These are phyloP conservation scores for Petrolisthes cinctipes DNA, from an alignment of 2,888 invertebrate species.

Conservation along the genomic window DNA sequence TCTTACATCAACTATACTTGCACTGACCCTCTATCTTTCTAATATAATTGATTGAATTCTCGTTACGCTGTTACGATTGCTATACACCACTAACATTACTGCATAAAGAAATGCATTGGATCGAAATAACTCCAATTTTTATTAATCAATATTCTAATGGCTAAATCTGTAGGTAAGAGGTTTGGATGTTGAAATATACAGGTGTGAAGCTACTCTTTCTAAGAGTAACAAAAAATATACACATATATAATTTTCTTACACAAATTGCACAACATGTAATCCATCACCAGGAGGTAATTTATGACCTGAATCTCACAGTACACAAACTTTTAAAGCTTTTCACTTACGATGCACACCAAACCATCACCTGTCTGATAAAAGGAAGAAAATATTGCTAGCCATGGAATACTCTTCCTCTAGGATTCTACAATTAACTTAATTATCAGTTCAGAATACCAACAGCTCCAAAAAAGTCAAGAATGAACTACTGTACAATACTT, in stretches of 20 bases:
- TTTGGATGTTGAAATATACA: background rate
- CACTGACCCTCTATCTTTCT: too few species aligned
- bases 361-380: background rate
- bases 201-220: background rate
- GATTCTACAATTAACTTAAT: too few species aligned
- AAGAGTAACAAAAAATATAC: background rate
- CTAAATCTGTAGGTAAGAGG: background rate
- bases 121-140: too few species aligned
- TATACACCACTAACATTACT: too few species aligned
- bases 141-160: background rate
- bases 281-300: background rate
- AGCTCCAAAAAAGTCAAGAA: too few species aligned
- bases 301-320: background rate
- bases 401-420: constrained; percentile 6
- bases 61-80: too few species aligned
- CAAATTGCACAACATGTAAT: background rate
- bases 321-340: background rate
- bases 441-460: too few species aligned
- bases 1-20: too few species aligned
- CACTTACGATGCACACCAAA: background rate
- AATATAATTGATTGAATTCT: too few species aligned
- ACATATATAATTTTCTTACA: constrained; percentile 1
- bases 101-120: too few species aligned
- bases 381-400: background rate
- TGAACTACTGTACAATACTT: background rate